Evolutionary conservation across 2,888 invertebrate species (phyloP), one percentile per base, ranked within the genome.

Genomic region (Tenthredo scrophulariae): DNA sequence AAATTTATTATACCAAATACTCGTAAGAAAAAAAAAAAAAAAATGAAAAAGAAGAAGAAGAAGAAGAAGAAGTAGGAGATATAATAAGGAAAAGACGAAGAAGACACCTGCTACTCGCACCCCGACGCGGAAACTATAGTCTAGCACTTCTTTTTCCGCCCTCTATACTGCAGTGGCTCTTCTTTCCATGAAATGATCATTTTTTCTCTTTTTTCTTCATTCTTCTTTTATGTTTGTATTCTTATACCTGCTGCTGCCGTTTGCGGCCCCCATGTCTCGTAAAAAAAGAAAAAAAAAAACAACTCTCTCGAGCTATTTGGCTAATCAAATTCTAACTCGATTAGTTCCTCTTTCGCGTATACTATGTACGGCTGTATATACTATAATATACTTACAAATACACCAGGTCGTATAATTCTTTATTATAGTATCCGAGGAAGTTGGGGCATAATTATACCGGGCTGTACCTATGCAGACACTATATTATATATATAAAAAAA

Each of bases 21-120:
- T n/a, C n/a, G 1, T 26, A 62, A 13, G 22, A 26, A 58, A 22
- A 58, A 50, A 26, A 22, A 65, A 40, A 26, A 74, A 86, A 84
- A 85, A 85, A 86, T 40, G 40, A 62, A 58, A 77, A 74, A 33
- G 74, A 1, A 18, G 79, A 85, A 85, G 77, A 83, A 82, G 54
- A 72, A 83, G 83, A 84, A 85, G 65, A 62, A 26, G 26, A 62
- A 62, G 62, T 10, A 65, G 29, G 15, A 26, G 65, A 67, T 5
- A 67, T 5, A 43, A 85, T 75, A 58, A 50, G 65, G 70, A 22
- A 65, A 58, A 84, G 43, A 37, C 79, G 67, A 84, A 18, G 75
- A 70, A 70, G 89, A 89, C 91, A 91, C 91, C 91, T 91, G 91
- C 89, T 91, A 89, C 89, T 88, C 89, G 84, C 7, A 88, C 77